Evolutionary conservation across 2,113 vertebrate species (phyloP), one percentile per base, ranked within the genome.

Genomic region (Phrynosoma platyrhinos): DNA sequence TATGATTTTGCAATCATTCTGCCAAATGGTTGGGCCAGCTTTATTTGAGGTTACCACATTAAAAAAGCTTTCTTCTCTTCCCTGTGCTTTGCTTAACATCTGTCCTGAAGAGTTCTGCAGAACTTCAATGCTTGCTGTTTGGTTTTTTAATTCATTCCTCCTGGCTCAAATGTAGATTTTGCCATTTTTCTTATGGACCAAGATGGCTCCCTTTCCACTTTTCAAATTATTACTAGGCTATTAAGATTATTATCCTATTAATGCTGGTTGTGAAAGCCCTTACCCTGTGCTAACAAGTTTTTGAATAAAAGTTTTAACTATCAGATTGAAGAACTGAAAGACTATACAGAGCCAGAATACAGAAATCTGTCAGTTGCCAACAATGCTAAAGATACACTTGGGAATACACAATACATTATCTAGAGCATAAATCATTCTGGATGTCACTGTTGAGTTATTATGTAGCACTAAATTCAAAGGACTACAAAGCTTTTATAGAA

Each of bases 291-390:
- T 55, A 30, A 25, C 36, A 12, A 86, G 23, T 18, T 71, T 55
- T 71, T 80, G 47, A 80, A 75, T 36, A 2, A 0, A 80, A 52
- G 75, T 55, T 53, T 87, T 83, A 62, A 62, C 75, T 81, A 86
- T 86, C 81, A 32, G 40, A 69, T 10, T 90, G 83, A 52, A 76
- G 77, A 86, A 87, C 69, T 86, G 80, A 82, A 53, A 66, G 66
- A 86, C 86, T 83, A 88, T 69, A 79, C 76, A 84, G 82, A 91
- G 52, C 20, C 62, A 62, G 79, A 69, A 85, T 88, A 68, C 7
- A 20, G 85, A 66, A 72, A 86, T 4, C 12, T 53, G 1, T 27
- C 79, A 32, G 86, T 27, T 58, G 76, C 12, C 16, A 88, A 91
- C 52, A 91, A 83, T 53, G 64, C 58, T 72, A 52, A 69, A 58